These are phyloP conservation scores for Zaprionus vittiger DNA, from an alignment of 1,140 invertebrate species.

Conservation along the genomic window DNA sequence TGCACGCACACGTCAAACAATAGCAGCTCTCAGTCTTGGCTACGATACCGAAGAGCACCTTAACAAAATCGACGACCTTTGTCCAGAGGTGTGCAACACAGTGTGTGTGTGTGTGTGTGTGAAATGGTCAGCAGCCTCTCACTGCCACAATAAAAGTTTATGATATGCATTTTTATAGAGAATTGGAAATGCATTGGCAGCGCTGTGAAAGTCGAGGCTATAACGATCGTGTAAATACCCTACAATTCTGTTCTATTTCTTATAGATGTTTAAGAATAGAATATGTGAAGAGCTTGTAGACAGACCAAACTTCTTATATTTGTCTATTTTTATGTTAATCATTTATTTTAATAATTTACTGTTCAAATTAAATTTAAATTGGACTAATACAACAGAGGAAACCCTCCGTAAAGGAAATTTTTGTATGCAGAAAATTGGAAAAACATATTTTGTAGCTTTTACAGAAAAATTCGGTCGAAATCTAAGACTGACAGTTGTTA, in stretches of 20 bases:
- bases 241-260: conserved; percentile 3
- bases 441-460: too few species aligned
- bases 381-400: too few species aligned
- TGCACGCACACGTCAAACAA: conserved; percentile 63
- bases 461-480: too few species aligned
- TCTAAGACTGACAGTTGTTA: too few species aligned
- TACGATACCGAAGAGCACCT: conserved; percentile 56
- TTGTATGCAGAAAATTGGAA: too few species aligned
- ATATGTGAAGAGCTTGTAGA: too few species aligned
- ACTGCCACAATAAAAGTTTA: conserved; percentile 79
- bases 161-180: conserved; percentile 79
- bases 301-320: too few species aligned
- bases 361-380: too few species aligned
- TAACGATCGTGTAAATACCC: conserved; percentile 24
- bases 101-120: conserved; percentile 16
- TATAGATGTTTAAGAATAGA: too few species aligned
- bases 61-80: conserved; percentile 75
- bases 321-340: too few species aligned
- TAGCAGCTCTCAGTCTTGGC: conserved; percentile 50
- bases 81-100: conserved; percentile 55
- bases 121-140: conserved; percentile 55
- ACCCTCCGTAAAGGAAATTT: too few species aligned
- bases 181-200: conserved; percentile 72
- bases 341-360: too few species aligned
- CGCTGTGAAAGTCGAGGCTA: conserved; percentile 50